Percentiles rank a stretch among this genome's conserved stretches.
These are phyloP conservation scores for Venusia cambrica DNA, from an alignment of 2,888 invertebrate species.

Conservation along the genomic window DNA sequence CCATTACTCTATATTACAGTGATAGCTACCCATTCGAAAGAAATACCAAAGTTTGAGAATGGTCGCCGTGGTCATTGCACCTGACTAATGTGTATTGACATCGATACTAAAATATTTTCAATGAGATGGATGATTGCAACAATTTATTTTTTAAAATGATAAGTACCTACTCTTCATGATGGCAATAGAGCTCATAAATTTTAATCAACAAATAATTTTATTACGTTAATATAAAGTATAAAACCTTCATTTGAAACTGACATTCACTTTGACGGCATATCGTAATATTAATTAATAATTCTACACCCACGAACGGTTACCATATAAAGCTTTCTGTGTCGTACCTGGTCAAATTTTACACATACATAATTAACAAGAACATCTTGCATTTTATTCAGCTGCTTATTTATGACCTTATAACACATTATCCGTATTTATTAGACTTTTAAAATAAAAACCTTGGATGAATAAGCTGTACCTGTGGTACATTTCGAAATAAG, in stretches of 20 bases:
- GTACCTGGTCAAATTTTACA: slow-evolving; percentile 31
- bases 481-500: slow-evolving; percentile 4
- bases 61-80: slow-evolving; percentile 25
- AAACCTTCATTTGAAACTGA: slow-evolving; percentile 30
- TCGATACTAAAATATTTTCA: slow-evolving; percentile 10
- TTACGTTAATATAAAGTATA: slow-evolving; percentile 16
- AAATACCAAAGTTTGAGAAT: slow-evolving; percentile 21
- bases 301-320: slow-evolving; percentile 33
- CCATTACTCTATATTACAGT: slow-evolving; percentile 43
- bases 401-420: neutral
- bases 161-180: slow-evolving; percentile 17
- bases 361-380: slow-evolving; percentile 19
- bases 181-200: slow-evolving; percentile 21
- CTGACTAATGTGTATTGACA: slow-evolving; percentile 6
- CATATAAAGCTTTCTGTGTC: slow-evolving; percentile 25
- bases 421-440: too few relatives aligned
- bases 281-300: slow-evolving; percentile 26
- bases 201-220: slow-evolving; percentile 30
- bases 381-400: slow-evolving; percentile 17
- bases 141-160: slow-evolving; percentile 17
- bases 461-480: too few relatives aligned
- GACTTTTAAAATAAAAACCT: neutral
- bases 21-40: slow-evolving; percentile 32
- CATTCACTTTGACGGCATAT: slow-evolving; percentile 30
- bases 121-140: slow-evolving; percentile 8